Conservation (phyloP, 2,113 vertebrate genomes). For the Lasiurus cinereus region DNA sequence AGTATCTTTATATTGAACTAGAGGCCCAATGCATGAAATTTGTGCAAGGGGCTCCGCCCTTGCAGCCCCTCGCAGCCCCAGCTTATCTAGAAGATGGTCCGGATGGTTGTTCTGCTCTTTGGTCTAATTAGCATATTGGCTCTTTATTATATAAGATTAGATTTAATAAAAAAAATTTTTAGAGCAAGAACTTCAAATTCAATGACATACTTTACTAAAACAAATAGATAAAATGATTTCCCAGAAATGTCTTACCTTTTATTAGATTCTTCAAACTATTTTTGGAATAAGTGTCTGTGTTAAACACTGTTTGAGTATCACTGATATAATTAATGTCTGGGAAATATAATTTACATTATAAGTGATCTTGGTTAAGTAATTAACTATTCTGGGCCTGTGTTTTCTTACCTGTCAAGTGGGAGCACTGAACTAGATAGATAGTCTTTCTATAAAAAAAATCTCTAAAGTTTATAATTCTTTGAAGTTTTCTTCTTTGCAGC, state of each 20-base stretch:
- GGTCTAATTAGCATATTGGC: too few species aligned
- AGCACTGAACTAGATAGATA: not conserved
- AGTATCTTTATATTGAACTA: not conserved
- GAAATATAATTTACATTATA: not conserved
- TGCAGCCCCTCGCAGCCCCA: too few species aligned
- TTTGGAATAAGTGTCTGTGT: not conserved
- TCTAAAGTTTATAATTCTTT: slow-evolving; percentile 8
- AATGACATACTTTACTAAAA: slow-evolving; percentile 7
- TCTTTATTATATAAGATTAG: not conserved
- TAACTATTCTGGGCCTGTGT: not conserved
- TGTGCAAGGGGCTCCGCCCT: too few species aligned
- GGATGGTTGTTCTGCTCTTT: too few species aligned
- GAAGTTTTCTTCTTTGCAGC: not conserved
- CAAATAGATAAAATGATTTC: not conserved
- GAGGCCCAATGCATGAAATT: too few species aligned
- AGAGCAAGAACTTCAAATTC: slow-evolving; percentile 39
- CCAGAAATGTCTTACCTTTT: not conserved
- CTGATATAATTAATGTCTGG: not conserved
- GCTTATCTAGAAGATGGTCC: too few species aligned
- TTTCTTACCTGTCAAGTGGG: not conserved
- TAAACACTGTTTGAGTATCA: not conserved
- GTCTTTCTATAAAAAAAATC: not conserved
- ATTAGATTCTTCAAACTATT: not conserved
- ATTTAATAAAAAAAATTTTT: slow-evolving; percentile 43
- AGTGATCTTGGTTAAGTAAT: not conserved